Conservation (phyloP, 2,888 invertebrate genomes). For the Steromphala cineraria region DNA sequence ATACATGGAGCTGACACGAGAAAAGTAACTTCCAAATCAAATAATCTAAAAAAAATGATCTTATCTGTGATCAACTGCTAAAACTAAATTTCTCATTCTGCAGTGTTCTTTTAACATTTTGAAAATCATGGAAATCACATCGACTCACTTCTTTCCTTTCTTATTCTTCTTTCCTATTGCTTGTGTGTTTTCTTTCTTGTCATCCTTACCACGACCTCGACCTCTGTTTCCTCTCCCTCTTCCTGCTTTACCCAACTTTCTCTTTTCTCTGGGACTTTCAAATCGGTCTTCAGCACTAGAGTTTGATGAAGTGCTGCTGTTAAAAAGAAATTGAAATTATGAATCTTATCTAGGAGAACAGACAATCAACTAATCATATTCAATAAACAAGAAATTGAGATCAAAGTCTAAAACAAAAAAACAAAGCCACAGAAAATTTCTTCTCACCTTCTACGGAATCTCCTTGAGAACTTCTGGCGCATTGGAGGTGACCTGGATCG, state of each 20-base stretch:
- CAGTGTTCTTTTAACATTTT: not conserved
- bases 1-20: too few species aligned
- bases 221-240: slow-evolving; percentile 42
- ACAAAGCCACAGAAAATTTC: too few species aligned
- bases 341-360: too few species aligned
- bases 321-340: not conserved
- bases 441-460: slow-evolving; percentile 24
- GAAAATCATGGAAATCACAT: not conserved
- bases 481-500: slow-evolving; percentile 46
- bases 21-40: too few species aligned
- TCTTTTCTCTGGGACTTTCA: not conserved
- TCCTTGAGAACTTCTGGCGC: slow-evolving; percentile 36
- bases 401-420: too few species aligned
- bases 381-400: too few species aligned
- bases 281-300: slow-evolving; percentile 27
- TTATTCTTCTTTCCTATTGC: slow-evolving; percentile 25
- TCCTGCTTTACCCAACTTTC: slow-evolving; percentile 27
- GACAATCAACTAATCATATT: too few species aligned
- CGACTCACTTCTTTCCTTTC: slow-evolving; percentile 30
- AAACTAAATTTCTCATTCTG: not conserved
- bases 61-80: too few species aligned
- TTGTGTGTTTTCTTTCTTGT: slow-evolving; percentile 26
- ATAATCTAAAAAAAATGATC: too few species aligned
- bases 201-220: slow-evolving; percentile 29
- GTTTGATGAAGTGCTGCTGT: slow-evolving; percentile 5